Conservation (phyloP, 2,113 vertebrate genomes). For the Pygoscelis antarcticus region DNA sequence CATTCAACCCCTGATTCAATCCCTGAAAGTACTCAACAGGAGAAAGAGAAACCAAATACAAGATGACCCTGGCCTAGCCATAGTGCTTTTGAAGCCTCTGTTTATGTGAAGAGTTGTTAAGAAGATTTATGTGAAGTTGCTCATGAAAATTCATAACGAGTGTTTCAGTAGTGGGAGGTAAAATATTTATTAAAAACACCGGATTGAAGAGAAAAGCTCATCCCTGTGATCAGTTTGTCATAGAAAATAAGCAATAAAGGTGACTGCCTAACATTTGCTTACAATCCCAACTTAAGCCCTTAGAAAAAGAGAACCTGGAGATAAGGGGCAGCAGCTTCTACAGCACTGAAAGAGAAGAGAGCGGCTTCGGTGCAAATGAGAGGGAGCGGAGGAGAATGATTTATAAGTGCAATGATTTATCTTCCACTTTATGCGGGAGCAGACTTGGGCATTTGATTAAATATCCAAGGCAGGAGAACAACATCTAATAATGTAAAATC, state of each 20-base stretch:
- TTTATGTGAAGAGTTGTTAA: neutral
- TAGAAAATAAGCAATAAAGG: neutral
- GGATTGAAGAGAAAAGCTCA: neutral
- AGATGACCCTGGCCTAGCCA: neutral
- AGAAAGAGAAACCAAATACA: slow-evolving; percentile 30
- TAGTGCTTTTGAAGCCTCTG: neutral
- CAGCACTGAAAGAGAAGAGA: neutral
- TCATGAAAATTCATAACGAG: slow-evolving; percentile 30
- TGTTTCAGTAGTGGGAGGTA: neutral
- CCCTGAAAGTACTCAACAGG: neutral
- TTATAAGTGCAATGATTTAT: neutral
- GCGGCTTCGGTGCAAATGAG: neutral
- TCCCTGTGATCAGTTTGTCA: neutral
- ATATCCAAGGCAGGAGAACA: slow-evolving; percentile 1
- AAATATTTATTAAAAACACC: neutral
- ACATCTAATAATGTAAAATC: slow-evolving; percentile 1
- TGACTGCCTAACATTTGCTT: neutral
- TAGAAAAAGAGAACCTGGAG: neutral
- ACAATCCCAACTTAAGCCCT: neutral
- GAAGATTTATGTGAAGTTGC: neutral
- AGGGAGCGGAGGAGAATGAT: neutral
- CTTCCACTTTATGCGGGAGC: neutral
- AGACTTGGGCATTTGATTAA: slow-evolving; percentile 27
- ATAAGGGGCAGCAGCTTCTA: neutral
- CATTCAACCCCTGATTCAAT: neutral